Conservation (phyloP, 2,113 vertebrate genomes). For the Rostratula benghalensis region DNA sequence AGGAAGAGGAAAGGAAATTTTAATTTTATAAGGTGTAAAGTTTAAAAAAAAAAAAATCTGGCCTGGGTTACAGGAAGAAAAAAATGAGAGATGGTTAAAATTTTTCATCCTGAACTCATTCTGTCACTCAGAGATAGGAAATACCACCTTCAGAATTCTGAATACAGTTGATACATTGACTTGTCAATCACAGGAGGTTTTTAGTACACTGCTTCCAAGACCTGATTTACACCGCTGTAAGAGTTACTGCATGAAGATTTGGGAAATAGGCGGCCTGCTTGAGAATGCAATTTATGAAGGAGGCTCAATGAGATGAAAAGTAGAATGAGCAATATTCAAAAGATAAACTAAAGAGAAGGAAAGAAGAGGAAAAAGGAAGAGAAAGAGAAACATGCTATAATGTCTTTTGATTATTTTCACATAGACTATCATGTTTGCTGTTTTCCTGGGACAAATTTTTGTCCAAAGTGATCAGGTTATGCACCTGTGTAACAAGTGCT, state of each 20-base stretch:
- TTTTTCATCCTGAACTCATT: not conserved
- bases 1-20: not conserved
- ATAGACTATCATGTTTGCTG: not conserved
- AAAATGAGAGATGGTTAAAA: not conserved
- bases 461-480: not conserved
- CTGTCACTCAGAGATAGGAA: conserved; percentile 7
- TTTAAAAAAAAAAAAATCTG: not conserved
- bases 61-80: not conserved
- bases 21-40: not conserved
- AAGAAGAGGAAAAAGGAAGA: not conserved
- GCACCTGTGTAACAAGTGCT: not conserved
- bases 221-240: not conserved
- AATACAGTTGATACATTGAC: not conserved
- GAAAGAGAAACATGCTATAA: not conserved
- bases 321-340: not conserved
- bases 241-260: not conserved
- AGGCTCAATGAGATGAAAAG: not conserved
- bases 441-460: not conserved
- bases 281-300: not conserved
- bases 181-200: not conserved
- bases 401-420: not conserved
- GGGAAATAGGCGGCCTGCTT: not conserved
- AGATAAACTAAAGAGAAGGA: not conserved
- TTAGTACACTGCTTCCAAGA: not conserved
- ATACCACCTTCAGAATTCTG: not conserved